phyloP scores from a whole-genome alignment of 2,113 vertebrate species.

The Eupsittula cactorum region DNA sequence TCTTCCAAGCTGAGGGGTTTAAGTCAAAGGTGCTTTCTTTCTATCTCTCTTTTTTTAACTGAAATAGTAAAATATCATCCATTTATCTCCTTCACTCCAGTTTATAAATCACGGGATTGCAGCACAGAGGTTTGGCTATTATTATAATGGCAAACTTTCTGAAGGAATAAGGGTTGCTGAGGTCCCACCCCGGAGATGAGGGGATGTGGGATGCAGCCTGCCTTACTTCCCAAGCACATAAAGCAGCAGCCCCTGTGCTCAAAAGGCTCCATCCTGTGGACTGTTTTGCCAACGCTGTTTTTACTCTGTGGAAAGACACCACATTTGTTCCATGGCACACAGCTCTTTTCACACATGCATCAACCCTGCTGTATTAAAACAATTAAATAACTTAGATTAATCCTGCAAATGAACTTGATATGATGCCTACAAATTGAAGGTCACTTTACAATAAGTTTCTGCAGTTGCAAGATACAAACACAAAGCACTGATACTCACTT shows the following conservation, averaged over 20 bases:
- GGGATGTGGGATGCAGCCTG: neutral
- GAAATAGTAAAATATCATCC: neutral
- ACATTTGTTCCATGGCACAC: fast-evolving
- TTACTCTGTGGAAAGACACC: neutral
- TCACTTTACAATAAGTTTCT: neutral
- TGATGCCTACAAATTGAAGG: neutral
- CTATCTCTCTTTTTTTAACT: neutral
- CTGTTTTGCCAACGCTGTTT: neutral
- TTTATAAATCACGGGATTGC: neutral
- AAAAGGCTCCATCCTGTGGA: fast-evolving
- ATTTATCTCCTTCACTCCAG: neutral
- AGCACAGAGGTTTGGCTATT: neutral
- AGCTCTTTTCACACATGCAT: neutral
- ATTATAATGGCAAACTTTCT: neutral
- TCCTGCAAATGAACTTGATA: neutral
- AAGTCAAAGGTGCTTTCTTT: neutral
- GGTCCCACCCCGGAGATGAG: neutral
- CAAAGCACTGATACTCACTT: slow-evolving; percentile 85
- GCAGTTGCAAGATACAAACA: neutral
- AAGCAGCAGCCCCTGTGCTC: neutral
- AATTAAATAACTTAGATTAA: neutral
- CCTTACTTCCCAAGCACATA: neutral
- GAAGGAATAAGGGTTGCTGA: neutral
- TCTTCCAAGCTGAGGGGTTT: neutral
- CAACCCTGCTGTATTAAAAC: neutral